These are phyloP conservation scores for Trachymyrmex cornetzi DNA, from an alignment of 1,140 invertebrate genomes.

Conservation along the genomic window DNA sequence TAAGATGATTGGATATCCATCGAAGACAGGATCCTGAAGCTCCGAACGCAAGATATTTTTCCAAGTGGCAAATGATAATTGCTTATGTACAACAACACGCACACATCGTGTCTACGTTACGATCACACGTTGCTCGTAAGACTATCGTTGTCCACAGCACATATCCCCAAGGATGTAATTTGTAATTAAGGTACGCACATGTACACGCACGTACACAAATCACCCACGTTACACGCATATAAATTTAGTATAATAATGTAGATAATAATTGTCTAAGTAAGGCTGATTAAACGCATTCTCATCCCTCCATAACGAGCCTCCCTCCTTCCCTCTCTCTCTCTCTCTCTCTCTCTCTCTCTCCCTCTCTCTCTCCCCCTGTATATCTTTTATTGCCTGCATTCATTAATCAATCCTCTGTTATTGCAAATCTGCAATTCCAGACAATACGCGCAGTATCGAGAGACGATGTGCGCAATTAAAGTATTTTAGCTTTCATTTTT, in stretches of 20 bases:
- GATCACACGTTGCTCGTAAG: conserved; percentile 63
- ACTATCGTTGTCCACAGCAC: conserved; percentile 63
- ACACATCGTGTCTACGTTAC: conserved; percentile 23
- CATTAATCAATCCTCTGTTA: not conserved
- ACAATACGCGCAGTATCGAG: conserved; percentile 19
- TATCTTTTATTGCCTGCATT: not conserved
- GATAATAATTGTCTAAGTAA: conserved; percentile 75
- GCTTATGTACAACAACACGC: not conserved
- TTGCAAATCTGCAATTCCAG: not conserved
- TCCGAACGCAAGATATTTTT: conserved; percentile 44
- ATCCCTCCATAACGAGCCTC: conserved; percentile 13
- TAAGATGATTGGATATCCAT: conserved; percentile 20
- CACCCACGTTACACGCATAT: conserved; percentile 61
- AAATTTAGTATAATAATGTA: conserved; percentile 69
- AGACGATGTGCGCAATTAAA: not conserved
- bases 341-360: not conserved
- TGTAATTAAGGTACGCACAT: conserved; percentile 61
- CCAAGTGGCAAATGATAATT: conserved; percentile 36
- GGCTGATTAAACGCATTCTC: conserved; percentile 69
- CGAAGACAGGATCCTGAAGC: not conserved
- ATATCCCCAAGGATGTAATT: conserved; percentile 45
- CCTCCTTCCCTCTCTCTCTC: not conserved
- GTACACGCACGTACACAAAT: conserved; percentile 60
- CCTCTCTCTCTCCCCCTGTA: conserved; percentile 5
- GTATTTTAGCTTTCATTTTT: not conserved